Conservation (phyloP, 2,797 vertebrate species). For the Antrozous pallidus region DNA sequence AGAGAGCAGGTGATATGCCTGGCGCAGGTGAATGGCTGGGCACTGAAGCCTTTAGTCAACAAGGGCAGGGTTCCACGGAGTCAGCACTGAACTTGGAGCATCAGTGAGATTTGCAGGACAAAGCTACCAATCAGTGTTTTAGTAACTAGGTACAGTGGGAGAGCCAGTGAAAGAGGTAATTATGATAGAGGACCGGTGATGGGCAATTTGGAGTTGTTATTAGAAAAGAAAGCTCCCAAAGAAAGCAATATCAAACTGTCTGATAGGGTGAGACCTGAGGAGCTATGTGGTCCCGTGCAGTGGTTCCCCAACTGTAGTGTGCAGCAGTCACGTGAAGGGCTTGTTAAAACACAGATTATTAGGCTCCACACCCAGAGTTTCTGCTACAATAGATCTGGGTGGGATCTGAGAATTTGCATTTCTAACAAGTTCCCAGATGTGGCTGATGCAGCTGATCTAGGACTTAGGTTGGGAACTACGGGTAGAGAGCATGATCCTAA, state of each 20-base stretch:
- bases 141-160: neutral
- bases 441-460: neutral
- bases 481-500: neutral
- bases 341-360: neutral
- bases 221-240: conserved; percentile 1
- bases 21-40: neutral
- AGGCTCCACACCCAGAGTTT: neutral
- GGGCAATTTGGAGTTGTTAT: neutral
- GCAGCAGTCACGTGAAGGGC: rapidly evolving
- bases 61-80: neutral
- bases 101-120: neutral
- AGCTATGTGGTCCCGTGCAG: too few relatives aligned
- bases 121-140: neutral
- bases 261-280: neutral
- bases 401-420: neutral
- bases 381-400: neutral
- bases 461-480: neutral
- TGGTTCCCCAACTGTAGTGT: neutral
- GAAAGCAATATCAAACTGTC: neutral
- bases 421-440: neutral
- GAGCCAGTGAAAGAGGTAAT: neutral
- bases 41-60: neutral
- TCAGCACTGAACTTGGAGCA: neutral
- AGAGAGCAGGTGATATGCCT: neutral
- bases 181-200: neutral